These are phyloP conservation scores for Pseudopipra pipra DNA, from an alignment of 2,113 vertebrate species.

Conservation along the genomic window DNA sequence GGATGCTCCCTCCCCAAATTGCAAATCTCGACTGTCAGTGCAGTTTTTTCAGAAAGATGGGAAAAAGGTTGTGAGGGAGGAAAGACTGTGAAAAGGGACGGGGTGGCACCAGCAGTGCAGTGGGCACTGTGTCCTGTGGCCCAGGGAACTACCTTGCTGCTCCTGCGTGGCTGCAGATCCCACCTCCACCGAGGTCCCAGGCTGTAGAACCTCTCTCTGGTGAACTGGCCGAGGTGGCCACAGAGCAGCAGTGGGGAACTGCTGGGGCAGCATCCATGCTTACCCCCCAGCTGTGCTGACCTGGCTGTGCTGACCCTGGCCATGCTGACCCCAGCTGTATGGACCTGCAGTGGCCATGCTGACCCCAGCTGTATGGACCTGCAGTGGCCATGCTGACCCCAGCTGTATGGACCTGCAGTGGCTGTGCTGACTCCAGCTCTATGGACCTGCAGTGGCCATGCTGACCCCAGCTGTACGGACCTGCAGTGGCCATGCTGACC, in stretches of 20 bases:
- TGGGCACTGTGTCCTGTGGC: background rate
- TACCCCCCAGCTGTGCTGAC: background rate
- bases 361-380: no score
- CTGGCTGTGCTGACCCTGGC: no score
- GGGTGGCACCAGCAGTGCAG: background rate
- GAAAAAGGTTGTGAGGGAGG: background rate
- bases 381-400: no score
- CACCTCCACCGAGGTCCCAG: rapidly evolving
- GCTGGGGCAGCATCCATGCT: rapidly evolving
- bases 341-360: background rate
- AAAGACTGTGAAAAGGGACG: background rate
- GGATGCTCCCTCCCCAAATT: background rate
- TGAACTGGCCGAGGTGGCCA: rapidly evolving
- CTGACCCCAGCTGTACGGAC: no score
- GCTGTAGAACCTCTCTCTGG: rapidly evolving
- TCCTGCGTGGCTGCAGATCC: rapidly evolving
- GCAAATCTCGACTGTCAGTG: background rate
- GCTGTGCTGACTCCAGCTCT: no score
- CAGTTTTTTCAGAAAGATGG: background rate
- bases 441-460: no score
- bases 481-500: no score
- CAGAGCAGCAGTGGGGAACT: background rate
- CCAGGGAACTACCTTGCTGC: rapidly evolving
- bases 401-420: no score
- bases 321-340: no score